phyloP scores from a whole-genome alignment of 2,888 invertebrate genomes.

The Drosophila affinis region DNA sequence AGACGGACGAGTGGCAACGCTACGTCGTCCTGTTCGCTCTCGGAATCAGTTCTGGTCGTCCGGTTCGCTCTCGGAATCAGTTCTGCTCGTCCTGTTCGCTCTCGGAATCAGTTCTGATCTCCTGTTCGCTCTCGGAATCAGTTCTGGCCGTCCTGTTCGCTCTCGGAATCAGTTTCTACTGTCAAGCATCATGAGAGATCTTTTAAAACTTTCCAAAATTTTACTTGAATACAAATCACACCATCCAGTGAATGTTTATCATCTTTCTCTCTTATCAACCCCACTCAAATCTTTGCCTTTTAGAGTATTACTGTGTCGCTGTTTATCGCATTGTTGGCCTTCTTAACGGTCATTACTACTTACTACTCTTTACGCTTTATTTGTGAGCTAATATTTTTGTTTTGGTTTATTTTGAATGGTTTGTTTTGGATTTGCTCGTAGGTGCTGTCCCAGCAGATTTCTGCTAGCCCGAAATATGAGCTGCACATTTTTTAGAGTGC shows the following conservation, averaged over 20 bases:
- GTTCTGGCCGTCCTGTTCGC: no score
- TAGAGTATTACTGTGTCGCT: constrained; percentile 30
- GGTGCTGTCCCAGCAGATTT: constrained; percentile 48
- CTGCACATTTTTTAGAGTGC: constrained; percentile 45
- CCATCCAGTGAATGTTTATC: no score
- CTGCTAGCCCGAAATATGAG: constrained; percentile 58
- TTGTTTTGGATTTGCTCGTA: constrained; percentile 12
- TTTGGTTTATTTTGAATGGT: constrained; percentile 32
- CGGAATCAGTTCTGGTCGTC: no score
- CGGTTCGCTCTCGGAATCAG: no score
- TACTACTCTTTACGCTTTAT: constrained; percentile 44
- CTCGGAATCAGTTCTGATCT: no score
- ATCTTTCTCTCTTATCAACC: neutral
- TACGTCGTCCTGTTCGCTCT: no score
- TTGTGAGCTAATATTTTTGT: constrained; percentile 59
- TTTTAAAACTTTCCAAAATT: no score
- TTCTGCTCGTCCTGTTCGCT: no score
- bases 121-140: no score
- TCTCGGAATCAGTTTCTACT: neutral
- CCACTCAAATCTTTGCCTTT: neutral
- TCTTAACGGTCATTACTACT: constrained; percentile 46
- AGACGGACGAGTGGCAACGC: no score
- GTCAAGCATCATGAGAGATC: neutral
- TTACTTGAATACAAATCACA: no score
- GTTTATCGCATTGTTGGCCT: constrained; percentile 11